Conservation (phyloP, 2,113 vertebrate genomes). For the Hemichromis elongatus region DNA sequence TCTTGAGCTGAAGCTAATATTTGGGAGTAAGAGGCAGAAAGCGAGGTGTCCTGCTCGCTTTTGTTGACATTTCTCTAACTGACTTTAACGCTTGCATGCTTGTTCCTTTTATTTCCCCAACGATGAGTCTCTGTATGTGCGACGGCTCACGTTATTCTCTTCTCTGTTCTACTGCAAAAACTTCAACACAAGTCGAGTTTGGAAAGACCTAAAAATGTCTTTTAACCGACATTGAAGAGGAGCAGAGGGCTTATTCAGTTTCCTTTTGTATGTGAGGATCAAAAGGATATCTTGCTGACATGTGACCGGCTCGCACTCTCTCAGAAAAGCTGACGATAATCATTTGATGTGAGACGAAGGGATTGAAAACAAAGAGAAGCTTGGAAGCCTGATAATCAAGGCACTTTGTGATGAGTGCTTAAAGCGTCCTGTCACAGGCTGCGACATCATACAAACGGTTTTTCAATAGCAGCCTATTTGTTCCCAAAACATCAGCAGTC, state of each 20-base stretch:
- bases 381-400: conserved; percentile 13
- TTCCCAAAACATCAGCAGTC: neutral
- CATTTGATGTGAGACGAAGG: conserved; percentile 19
- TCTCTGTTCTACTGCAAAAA: neutral
- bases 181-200: neutral
- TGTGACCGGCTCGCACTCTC: conserved; percentile 15
- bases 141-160: neutral
- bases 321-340: conserved; percentile 25
- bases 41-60: conserved; percentile 7
- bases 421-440: neutral
- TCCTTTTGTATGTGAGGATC: conserved; percentile 35
- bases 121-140: neutral
- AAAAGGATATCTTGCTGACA: conserved; percentile 42
- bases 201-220: conserved; percentile 3
- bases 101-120: neutral
- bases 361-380: conserved; percentile 22
- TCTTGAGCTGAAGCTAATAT: conserved; percentile 51
- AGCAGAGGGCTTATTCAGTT: conserved; percentile 7
- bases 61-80: conserved; percentile 50
- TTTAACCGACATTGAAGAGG: conserved; percentile 19
- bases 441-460: neutral
- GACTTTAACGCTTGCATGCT: neutral
- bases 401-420: neutral
- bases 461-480: neutral
- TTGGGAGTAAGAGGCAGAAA: conserved; percentile 50